These are phyloP conservation scores for Heliconius hewitsoni DNA, from an alignment of 1,140 invertebrate genomes.

Conservation along the genomic window DNA sequence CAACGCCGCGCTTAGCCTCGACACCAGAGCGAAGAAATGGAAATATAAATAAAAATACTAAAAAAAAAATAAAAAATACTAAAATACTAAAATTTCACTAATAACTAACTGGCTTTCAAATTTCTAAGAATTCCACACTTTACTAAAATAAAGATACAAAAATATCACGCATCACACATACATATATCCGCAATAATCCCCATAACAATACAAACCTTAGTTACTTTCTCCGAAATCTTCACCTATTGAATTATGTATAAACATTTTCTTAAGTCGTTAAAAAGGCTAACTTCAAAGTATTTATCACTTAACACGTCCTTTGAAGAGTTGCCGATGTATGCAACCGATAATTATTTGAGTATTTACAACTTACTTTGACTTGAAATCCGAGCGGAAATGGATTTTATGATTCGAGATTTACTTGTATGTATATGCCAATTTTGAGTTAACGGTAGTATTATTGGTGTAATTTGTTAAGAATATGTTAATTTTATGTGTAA, in stretches of 20 bases:
- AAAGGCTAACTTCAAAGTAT: conserved; percentile 44
- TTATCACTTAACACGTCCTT: conserved; percentile 39
- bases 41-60: too few species aligned
- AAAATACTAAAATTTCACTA: too few species aligned
- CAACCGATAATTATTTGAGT: conserved; percentile 33
- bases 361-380: conserved; percentile 29
- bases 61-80: too few species aligned
- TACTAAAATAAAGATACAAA: neutral
- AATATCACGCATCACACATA: neutral
- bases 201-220: neutral
- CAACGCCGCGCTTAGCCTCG: too few species aligned
- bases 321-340: conserved; percentile 27
- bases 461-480: neutral
- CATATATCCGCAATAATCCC: neutral
- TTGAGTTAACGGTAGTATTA: neutral
- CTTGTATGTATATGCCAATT: neutral
- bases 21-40: too few species aligned
- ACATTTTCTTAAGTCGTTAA: conserved; percentile 5
- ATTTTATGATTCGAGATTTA: conserved; percentile 21
- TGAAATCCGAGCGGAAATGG: conserved; percentile 28
- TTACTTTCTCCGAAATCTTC: conserved; percentile 3
- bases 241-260: neutral
- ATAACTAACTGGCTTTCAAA: neutral
- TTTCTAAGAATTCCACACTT: neutral
- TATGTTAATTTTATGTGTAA: too few species aligned